Evolutionary conservation across 2,797 vertebrate genomes (phyloP).

Genomic region (Melanotaenia maccullochi): DNA sequence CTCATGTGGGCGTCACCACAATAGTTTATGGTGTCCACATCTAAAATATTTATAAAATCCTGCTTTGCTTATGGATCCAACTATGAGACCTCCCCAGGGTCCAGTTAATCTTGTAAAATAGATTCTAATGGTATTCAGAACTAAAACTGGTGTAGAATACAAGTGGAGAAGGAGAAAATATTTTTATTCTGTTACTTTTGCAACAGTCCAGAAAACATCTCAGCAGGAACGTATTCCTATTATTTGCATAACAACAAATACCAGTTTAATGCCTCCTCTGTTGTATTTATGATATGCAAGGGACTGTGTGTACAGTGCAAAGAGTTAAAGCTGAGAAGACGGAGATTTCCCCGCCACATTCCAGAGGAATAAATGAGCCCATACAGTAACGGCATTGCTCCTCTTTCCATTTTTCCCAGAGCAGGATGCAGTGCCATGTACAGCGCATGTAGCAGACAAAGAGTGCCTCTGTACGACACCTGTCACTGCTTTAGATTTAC

Average conservation of each 20-base stretch:
- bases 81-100: constrained; percentile 45
- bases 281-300: too few species aligned
- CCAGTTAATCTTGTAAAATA: constrained; percentile 42
- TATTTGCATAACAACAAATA: background rate
- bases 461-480: constrained; percentile 52
- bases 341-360: background rate
- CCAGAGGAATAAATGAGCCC: background rate
- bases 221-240: background rate
- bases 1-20: constrained; percentile 59
- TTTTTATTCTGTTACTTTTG: constrained; percentile 26
- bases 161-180: constrained; percentile 18
- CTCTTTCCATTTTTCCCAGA: background rate
- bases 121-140: constrained; percentile 36
- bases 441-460: constrained; percentile 53
- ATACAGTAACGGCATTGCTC: background rate
- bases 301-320: background rate
- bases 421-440: constrained; percentile 38
- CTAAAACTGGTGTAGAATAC: constrained; percentile 5
- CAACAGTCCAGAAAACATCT: constrained; percentile 26
- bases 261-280: background rate
- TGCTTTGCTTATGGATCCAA: constrained; percentile 43
- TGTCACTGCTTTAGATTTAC: constrained; percentile 57
- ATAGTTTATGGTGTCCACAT: constrained; percentile 67
- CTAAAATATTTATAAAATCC: constrained; percentile 43
- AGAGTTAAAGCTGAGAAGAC: background rate